Conservation (phyloP, 2,797 vertebrate genomes). For the Enteromius thamalakanensis region DNA sequence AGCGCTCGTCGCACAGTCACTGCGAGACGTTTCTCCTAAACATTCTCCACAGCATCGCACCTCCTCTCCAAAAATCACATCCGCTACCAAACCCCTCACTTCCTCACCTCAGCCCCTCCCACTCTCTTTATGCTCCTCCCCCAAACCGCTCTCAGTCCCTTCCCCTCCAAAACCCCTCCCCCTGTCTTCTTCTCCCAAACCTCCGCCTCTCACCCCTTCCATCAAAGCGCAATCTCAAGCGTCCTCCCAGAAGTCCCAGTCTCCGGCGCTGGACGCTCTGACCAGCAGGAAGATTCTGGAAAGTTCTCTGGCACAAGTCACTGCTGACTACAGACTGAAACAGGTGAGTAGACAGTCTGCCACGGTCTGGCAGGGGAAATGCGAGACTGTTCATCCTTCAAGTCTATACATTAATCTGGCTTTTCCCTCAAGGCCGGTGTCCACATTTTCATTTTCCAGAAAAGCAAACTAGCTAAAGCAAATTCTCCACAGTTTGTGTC, state of each 20-base stretch:
- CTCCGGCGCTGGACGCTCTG: conserved; percentile 63
- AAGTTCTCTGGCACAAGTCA: conserved; percentile 87
- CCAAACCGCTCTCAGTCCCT: conserved; percentile 92
- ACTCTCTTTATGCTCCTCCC: conserved; percentile 79
- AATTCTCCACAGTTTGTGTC: conserved; percentile 41
- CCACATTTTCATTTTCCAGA: conserved; percentile 35
- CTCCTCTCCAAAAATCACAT: conserved; percentile 73
- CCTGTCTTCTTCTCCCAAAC: conserved; percentile 87
- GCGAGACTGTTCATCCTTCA: conserved; percentile 13
- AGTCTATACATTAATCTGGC: conserved; percentile 33
- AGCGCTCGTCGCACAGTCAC: conserved; percentile 88
- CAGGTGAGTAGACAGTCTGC: conserved; percentile 81
- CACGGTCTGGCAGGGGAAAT: background rate
- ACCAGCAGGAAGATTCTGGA: conserved; percentile 90
- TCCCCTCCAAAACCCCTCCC: conserved; percentile 88
- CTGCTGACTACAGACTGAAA: conserved; percentile 89
- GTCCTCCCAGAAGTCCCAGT: conserved; percentile 70
- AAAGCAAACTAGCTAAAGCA: conserved; percentile 46
- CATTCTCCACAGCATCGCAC: conserved; percentile 85
- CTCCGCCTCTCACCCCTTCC: conserved; percentile 71
- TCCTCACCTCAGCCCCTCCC: conserved; percentile 86
- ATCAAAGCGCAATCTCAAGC: conserved; percentile 64
- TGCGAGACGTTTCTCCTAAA: conserved; percentile 86
- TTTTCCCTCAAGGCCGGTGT: conserved; percentile 13
- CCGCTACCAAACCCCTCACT: conserved; percentile 86